Evolutionary conservation across 2,888 invertebrate species (phyloP).

Genomic region (Eubasilissa splendida): DNA sequence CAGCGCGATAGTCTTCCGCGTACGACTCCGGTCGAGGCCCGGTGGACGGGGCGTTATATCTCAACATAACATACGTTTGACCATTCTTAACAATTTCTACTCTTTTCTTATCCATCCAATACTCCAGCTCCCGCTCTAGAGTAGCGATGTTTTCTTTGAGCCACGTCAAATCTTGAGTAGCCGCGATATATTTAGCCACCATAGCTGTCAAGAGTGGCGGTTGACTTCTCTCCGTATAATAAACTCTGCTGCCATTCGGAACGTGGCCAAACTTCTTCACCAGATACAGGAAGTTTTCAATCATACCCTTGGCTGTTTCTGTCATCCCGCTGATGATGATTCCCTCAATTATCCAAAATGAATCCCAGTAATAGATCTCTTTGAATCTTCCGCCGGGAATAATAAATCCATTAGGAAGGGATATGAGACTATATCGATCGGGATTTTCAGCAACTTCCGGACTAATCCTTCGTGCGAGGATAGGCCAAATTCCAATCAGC

Average conservation of each 20-base stretch:
- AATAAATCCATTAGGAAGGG: constrained; percentile 79
- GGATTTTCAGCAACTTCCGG: constrained; percentile 71
- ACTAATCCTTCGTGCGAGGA: constrained; percentile 75
- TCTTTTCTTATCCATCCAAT: constrained; percentile 76
- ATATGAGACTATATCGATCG: constrained; percentile 77
- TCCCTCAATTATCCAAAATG: constrained; percentile 90
- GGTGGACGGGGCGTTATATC: constrained; percentile 74
- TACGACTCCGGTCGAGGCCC: constrained; percentile 85
- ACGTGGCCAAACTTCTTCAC: constrained; percentile 79
- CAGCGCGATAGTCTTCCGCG: constrained; percentile 75
- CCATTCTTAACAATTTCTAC: constrained; percentile 70
- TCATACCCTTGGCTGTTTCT: constrained; percentile 81
- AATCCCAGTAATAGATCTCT: constrained; percentile 90
- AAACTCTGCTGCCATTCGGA: constrained; percentile 88
- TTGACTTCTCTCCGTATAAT: constrained; percentile 82
- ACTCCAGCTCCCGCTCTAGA: constrained; percentile 77
- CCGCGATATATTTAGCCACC: constrained; percentile 78
- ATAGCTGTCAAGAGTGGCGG: constrained; percentile 82
- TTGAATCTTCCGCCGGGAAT: constrained; percentile 81
- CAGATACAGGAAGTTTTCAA: constrained; percentile 82
- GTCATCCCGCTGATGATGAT: constrained; percentile 84
- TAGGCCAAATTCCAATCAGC: constrained; percentile 77
- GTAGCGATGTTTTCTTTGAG: constrained; percentile 72
- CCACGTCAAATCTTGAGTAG: constrained; percentile 78
- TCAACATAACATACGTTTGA: constrained; percentile 71